Conservation (phyloP, 2,113 vertebrate genomes). For the Megaceryle torquata region DNA sequence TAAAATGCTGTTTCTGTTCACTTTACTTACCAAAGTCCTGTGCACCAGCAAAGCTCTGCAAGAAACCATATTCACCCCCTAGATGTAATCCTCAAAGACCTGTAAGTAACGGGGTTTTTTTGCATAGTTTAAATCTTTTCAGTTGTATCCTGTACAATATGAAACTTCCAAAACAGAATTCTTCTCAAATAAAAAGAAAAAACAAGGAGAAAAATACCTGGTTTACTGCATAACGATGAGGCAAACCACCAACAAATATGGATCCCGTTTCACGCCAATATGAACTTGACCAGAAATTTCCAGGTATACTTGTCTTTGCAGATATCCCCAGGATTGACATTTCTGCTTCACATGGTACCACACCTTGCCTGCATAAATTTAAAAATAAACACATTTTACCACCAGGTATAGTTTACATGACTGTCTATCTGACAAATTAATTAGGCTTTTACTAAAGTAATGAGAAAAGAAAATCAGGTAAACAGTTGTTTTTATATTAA, state of each 20-base stretch:
- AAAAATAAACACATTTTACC: slow-evolving; percentile 30
- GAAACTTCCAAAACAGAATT: background rate
- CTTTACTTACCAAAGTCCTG: background rate
- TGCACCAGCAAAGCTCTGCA: background rate
- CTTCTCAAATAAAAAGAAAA: background rate
- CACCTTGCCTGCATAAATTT: slow-evolving; percentile 73
- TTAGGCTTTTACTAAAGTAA: slow-evolving; percentile 41
- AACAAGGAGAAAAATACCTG: slow-evolving; percentile 64
- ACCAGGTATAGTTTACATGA: background rate
- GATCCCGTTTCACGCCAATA: slow-evolving; percentile 62
- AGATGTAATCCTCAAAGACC: background rate
- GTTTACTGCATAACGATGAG: slow-evolving; percentile 52
- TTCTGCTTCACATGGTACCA: slow-evolving; percentile 79
- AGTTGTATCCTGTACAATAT: background rate
- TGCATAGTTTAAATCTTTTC: background rate
- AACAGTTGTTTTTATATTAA: slow-evolving; percentile 19
- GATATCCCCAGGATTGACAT: slow-evolving; percentile 66
- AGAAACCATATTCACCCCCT: background rate
- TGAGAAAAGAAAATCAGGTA: slow-evolving; percentile 39
- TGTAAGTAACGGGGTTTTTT: background rate
- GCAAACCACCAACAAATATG: slow-evolving; percentile 80
- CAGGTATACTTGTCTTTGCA: slow-evolving; percentile 45
- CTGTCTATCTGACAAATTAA: slow-evolving; percentile 38
- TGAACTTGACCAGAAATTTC: slow-evolving; percentile 55
- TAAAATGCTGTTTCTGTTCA: background rate